phyloP scores from a whole-genome alignment of 2,113 vertebrate species.

The Myodes glareolus region DNA sequence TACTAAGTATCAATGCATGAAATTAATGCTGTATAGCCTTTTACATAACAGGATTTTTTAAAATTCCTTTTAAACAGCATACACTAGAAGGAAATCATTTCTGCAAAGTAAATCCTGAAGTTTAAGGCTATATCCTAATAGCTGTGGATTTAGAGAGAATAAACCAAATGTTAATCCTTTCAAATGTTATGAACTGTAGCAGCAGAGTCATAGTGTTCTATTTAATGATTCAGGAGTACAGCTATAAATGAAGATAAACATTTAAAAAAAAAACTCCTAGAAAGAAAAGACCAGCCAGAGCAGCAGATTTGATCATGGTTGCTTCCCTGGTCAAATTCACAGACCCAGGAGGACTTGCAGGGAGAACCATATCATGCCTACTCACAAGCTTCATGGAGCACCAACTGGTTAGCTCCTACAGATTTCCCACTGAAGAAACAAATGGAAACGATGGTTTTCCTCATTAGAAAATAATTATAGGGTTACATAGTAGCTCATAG shows the following conservation, averaged over 20 bases:
- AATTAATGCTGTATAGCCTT: conserved; percentile 48
- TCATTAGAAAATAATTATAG: neutral
- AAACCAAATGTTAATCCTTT: conserved; percentile 76
- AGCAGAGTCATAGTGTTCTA: conserved; percentile 54
- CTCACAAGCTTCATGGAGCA: neutral
- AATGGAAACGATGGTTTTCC: neutral
- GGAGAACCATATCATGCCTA: neutral
- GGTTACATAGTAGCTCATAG: neutral
- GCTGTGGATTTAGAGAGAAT: conserved; percentile 70
- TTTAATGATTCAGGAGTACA: conserved; percentile 48
- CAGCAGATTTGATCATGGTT: neutral
- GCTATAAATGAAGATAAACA: conserved; percentile 55
- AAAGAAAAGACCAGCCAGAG: conserved; percentile 21
- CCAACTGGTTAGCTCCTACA: neutral
- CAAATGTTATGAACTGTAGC: conserved; percentile 64
- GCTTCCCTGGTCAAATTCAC: neutral
- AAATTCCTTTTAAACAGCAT: conserved; percentile 59
- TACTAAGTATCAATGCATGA: conserved; percentile 44
- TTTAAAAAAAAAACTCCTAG: neutral
- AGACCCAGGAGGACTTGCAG: neutral
- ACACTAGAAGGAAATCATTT: conserved; percentile 65
- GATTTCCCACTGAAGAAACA: neutral
- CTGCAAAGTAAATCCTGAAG: conserved; percentile 74
- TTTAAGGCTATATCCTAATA: conserved; percentile 76
- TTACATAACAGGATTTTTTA: conserved; percentile 71